Conservation (phyloP, 23 tunicate genomes). For the Trididemnum nubilum region DNA sequence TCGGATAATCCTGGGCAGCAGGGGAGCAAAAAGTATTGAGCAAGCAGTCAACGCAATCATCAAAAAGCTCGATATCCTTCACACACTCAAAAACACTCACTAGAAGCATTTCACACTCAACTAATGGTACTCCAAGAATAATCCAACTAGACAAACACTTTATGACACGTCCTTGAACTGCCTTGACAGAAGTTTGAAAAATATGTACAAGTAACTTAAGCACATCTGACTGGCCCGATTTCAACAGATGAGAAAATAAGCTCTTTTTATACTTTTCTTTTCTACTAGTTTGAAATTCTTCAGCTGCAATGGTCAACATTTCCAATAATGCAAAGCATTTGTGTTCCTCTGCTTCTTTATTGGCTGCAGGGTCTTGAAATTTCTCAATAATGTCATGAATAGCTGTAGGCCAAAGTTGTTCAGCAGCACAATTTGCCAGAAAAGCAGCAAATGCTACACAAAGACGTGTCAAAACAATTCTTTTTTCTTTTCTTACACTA, state of each 20-base stretch:
- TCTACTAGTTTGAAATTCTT: slow-evolving; percentile 74
- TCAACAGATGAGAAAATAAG: slow-evolving; percentile 42
- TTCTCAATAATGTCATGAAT: slow-evolving; percentile 67
- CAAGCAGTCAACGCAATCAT: slow-evolving; percentile 73
- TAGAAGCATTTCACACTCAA: slow-evolving; percentile 55
- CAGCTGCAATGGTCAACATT: slow-evolving; percentile 84
- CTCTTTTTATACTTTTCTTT: slow-evolving; percentile 64
- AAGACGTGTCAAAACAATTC: slow-evolving; percentile 76
- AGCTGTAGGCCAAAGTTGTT: slow-evolving; percentile 57
- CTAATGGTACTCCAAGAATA: slow-evolving; percentile 53
- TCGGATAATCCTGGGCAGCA: slow-evolving; percentile 48
- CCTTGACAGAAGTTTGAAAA: not conserved
- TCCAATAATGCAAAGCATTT: slow-evolving; percentile 66
- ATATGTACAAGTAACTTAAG: slow-evolving; percentile 11
- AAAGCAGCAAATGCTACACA: slow-evolving; percentile 93
- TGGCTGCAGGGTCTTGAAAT: slow-evolving; percentile 22
- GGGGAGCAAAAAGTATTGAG: slow-evolving; percentile 82
- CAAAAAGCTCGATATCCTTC: slow-evolving; percentile 75
- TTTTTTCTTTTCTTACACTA: slow-evolving; percentile 28
- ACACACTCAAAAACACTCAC: slow-evolving; percentile 43
- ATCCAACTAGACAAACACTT: slow-evolving; percentile 91
- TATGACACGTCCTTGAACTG: slow-evolving; percentile 39
- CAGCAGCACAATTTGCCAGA: slow-evolving; percentile 55
- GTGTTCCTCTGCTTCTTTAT: slow-evolving; percentile 22
- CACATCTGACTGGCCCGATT: slow-evolving; percentile 24